These are phyloP conservation scores for Nebria ingens DNA, from an alignment of 1,140 invertebrate species.

Conservation along the genomic window DNA sequence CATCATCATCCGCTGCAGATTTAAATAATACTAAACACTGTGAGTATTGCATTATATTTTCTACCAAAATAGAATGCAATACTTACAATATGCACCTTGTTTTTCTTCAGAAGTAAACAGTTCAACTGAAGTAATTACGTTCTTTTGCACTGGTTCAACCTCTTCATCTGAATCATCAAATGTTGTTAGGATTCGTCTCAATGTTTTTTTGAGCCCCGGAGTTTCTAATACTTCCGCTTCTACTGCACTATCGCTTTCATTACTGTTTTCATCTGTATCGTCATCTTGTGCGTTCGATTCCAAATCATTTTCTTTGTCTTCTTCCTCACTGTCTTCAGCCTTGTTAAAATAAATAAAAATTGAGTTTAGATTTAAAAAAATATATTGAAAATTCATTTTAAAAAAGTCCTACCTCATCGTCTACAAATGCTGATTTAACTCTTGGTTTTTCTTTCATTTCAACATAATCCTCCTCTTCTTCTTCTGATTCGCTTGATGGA, in stretches of 20 bases:
- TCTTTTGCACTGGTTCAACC: constrained; percentile 18
- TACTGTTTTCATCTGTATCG: constrained; percentile 31
- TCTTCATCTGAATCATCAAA: constrained; percentile 19
- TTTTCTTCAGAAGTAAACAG: constrained; percentile 16
- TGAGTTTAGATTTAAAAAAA: constrained; percentile 10
- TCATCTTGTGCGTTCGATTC: constrained; percentile 24
- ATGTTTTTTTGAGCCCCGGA: constrained; percentile 26
- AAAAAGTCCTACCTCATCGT: constrained; percentile 21
- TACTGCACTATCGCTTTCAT: constrained; percentile 29
- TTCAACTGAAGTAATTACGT: not conserved
- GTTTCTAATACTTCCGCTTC: constrained; percentile 28
- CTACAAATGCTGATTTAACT: constrained; percentile 24
- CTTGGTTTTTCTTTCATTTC: constrained; percentile 19
- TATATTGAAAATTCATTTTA: not conserved
- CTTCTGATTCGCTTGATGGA: constrained; percentile 28
- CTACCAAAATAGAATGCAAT: too few species aligned
- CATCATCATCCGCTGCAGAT: constrained; percentile 26
- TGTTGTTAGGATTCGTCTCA: constrained; percentile 17
- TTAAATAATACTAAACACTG: constrained; percentile 21
- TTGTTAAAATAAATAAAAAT: constrained; percentile 17
- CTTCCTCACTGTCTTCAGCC: constrained; percentile 35
- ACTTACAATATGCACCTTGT: constrained; percentile 31
- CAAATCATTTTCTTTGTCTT: constrained; percentile 25
- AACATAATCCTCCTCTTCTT: constrained; percentile 26
- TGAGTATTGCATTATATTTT: constrained; percentile 29